Percentiles rank a stretch among this genome's conserved stretches.
phyloP scores from a whole-genome alignment of 2,113 vertebrate genomes.

The mouse (Mus musculus) region DNA sequence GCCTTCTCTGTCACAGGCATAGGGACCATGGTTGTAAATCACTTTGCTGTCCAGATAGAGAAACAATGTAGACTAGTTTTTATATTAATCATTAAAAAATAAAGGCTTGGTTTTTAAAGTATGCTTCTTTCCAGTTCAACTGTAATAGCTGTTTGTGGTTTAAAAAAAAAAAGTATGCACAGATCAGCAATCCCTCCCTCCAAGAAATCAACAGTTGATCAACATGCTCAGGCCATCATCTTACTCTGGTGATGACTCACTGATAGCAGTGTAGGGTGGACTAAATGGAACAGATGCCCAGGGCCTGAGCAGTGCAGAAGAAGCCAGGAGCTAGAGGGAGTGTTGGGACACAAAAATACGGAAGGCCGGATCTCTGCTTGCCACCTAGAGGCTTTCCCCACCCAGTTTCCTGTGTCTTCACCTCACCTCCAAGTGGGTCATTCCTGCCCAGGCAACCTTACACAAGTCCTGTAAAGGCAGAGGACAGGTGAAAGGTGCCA shows the following conservation, averaged over 20 bases:
- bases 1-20: not conserved
- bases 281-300: not conserved
- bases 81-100: conserved; percentile 36
- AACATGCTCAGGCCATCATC: not conserved
- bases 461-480: not conserved
- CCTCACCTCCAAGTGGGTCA: rapidly evolving
- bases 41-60: rapidly evolving
- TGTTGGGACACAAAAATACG: not conserved
- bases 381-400: not conserved
- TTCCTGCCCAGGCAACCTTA: not conserved
- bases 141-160: not conserved
- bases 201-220: not conserved
- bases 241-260: conserved; percentile 23
- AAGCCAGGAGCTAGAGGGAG: not conserved
- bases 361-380: not conserved
- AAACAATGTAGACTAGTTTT: not conserved
- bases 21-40: not conserved
- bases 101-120: conserved; percentile 21
- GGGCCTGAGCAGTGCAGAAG: not conserved
- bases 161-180: conserved; percentile 19
- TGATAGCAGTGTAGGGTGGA: not conserved
- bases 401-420: not conserved
- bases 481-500: not conserved
- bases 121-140: conserved; percentile 57
- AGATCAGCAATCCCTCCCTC: not conserved